Evolutionary conservation across 2,888 invertebrate genomes (phyloP).

Genomic region (Eupelmus urozonus): DNA sequence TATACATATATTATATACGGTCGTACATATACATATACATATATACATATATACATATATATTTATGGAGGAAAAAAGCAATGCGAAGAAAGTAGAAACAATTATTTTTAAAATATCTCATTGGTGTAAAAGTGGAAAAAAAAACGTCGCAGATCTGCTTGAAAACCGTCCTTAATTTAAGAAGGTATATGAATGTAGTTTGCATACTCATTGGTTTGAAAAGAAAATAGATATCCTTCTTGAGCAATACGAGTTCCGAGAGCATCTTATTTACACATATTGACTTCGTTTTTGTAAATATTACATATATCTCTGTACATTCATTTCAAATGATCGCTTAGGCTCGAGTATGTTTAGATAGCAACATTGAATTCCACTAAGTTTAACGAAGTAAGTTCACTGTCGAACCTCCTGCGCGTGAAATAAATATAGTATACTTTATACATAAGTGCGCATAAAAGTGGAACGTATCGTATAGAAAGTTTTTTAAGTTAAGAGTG

Average conservation of each 20-base stretch:
- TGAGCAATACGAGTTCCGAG: conserved; percentile 36
- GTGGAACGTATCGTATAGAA: too few species aligned
- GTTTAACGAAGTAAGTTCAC: too few species aligned
- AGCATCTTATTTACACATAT: conserved; percentile 16
- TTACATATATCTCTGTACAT: not conserved
- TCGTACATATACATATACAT: conserved; percentile 7
- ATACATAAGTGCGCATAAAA: too few species aligned
- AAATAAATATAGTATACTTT: too few species aligned
- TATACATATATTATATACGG: conserved; percentile 30
- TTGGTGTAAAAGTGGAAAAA: conserved; percentile 23
- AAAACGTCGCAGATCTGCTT: conserved; percentile 49
- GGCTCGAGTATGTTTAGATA: not conserved
- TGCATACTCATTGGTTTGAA: not conserved
- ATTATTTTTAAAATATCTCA: conserved; percentile 48
- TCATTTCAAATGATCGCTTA: not conserved
- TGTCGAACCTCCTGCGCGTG: too few species aligned
- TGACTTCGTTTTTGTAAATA: conserved; percentile 23
- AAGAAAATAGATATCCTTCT: conserved; percentile 16
- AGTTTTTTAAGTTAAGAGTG: too few species aligned
- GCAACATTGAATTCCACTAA: too few species aligned
- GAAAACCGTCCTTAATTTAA: conserved; percentile 57
- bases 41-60: conserved; percentile 23
- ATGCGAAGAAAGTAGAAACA: conserved; percentile 43
- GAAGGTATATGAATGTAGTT: conserved; percentile 32
- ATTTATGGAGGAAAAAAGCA: conserved; percentile 33